Percentiles rank a stretch among this genome's conserved stretches.
Conservation (phyloP, 2,888 invertebrate genomes). For the Drosophila mercatorum region DNA sequence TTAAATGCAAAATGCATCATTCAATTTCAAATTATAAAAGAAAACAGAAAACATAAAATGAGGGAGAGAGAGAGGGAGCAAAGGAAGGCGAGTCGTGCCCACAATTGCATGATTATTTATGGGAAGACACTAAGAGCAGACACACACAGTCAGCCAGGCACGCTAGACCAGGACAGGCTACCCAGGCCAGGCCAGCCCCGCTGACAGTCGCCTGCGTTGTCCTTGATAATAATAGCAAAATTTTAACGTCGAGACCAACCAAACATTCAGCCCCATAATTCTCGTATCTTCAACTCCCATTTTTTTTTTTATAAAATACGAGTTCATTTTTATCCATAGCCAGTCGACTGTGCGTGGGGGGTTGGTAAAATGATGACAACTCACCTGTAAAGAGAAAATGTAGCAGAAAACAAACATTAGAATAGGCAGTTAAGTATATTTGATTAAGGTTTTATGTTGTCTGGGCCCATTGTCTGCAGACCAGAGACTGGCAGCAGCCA, state of each 20-base stretch:
- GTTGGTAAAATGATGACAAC: slow-evolving; percentile 44
- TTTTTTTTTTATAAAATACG: slow-evolving; percentile 60
- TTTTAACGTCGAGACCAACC: slow-evolving; percentile 43
- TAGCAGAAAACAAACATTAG: slow-evolving; percentile 71
- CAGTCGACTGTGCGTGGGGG: background rate
- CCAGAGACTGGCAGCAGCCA: slow-evolving; percentile 4
- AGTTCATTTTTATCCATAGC: slow-evolving; percentile 36
- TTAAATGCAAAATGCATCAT: slow-evolving; percentile 78
- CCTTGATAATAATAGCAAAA: slow-evolving; percentile 73
- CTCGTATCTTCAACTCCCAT: slow-evolving; percentile 24
- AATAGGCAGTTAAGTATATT: slow-evolving; percentile 69
- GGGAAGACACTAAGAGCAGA: background rate
- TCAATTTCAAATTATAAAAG: slow-evolving; percentile 77
- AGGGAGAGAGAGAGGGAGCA: too few species aligned
- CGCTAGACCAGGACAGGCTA: background rate
- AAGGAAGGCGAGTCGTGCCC: background rate
- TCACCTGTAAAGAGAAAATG: slow-evolving; percentile 72
- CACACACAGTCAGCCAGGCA: background rate
- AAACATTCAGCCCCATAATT: slow-evolving; percentile 35
- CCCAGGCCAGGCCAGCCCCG: background rate
- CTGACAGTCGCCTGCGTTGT: slow-evolving; percentile 50
- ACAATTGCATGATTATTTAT: slow-evolving; percentile 74
- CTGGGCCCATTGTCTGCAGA: slow-evolving; percentile 55
- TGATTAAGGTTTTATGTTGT: slow-evolving; percentile 65
- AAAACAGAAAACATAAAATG: slow-evolving; percentile 46